Evolutionary conservation across 2,797 vertebrate species (phyloP).

Genomic region (Melopsittacus undulatus): DNA sequence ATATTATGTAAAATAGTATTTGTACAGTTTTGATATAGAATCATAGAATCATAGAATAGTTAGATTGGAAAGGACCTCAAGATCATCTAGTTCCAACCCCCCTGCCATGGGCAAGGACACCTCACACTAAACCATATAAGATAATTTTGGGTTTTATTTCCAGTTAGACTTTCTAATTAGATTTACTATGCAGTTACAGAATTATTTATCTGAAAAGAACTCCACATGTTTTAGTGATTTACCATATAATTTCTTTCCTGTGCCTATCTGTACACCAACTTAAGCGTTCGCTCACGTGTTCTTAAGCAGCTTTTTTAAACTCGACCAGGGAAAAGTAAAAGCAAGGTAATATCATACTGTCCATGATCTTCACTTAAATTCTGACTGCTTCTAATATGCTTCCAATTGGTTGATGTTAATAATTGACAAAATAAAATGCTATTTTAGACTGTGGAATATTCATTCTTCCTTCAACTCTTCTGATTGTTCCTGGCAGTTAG

Average conservation of each 20-base stretch:
- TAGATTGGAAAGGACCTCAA: too few relatives aligned
- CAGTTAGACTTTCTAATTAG: background rate
- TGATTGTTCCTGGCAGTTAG: background rate
- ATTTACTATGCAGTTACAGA: background rate
- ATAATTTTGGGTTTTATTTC: background rate
- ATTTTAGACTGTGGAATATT: background rate
- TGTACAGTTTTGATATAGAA: background rate
- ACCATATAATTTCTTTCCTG: background rate
- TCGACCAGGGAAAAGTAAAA: background rate
- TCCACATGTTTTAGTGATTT: background rate
- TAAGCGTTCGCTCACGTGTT: background rate
- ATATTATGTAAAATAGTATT: background rate
- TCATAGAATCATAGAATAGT: too few relatives aligned
- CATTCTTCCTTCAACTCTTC: background rate
- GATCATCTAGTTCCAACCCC: too few relatives aligned
- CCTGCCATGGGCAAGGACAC: too few relatives aligned
- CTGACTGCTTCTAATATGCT: background rate
- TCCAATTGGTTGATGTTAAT: background rate
- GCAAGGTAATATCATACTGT: background rate
- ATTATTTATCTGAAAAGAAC: background rate
- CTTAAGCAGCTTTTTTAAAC: background rate
- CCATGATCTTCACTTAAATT: background rate
- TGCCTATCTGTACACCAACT: background rate
- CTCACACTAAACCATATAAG: too few relatives aligned
- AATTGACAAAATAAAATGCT: background rate